Base-by-base conservation (phyloP, 2,113 vertebrate species). In the human region DNA sequence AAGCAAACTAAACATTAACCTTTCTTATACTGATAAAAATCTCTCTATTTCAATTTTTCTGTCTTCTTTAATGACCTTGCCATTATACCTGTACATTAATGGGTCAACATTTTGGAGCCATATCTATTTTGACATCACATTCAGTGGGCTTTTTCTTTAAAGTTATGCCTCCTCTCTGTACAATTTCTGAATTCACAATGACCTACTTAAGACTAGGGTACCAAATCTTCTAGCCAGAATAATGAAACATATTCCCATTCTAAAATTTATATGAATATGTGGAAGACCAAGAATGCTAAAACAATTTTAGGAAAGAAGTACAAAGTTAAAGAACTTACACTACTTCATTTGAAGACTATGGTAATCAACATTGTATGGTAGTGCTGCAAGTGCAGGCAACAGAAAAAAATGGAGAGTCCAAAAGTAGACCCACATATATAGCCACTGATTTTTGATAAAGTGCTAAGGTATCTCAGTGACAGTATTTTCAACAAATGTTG, bases 401-500 rank as follows among this genome's bases (percentile, higher is more conserved):
- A 38, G 30, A 38, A 86, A 6, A 81, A 92, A 79, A 72, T 17
- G 7, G 6, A 48, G 14, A 80, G 18, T 30, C 48, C 9, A 91
- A 95, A 95, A 70, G 3, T 25, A 55, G 30, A 87, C 3, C 14
- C 64, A 48, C 1, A 87, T 20, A 57, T 23, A 61, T 3, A 8
- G 13, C 3, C 43, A 50, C 20, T 84, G 14, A 18, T 72, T 73
- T 80, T 68, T 95, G 8, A 68, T 57, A 75, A 82, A 61, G 8
- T 27, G 9, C 12, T 73, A 59, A 82, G 9, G 11, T 86, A 48
- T 43, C 88, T 76, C 55, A 93, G 75, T 59, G n/a, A 73, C 32
- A 45, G 14, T 43, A 85, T 89, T 96, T 78, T 97, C 90, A 92
- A 78, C 11, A 66, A 86, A 57, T 79, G 23, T 89, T 81, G 5